Evolutionary conservation across 2,888 invertebrate species (phyloP), one percentile per base, ranked within the genome.

Genomic region (Synergus laeviventris): DNA sequence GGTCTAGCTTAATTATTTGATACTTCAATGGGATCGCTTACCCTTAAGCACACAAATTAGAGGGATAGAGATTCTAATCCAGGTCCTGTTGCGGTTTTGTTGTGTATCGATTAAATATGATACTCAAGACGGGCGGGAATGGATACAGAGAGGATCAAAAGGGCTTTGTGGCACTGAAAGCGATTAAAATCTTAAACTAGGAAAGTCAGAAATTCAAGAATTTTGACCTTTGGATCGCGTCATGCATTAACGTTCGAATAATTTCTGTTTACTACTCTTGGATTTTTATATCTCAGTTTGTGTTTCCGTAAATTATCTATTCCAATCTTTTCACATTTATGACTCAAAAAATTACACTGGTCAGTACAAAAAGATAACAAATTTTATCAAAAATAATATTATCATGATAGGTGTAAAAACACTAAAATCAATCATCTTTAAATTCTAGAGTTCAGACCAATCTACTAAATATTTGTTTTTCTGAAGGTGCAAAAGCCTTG

Each of bases 41-140:
- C 9, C 49, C 16, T 49, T n/a, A n/a, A n/a, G 45, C n/a, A 9
- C 9, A 49, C n/a, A n/a, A 49, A 49, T 49, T 49, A 49, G 8
- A 49, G 49, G 49, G 49, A n/a, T 49, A 49, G 49, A 49, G 49
- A 49, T 49, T n/a, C 49, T 49, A 49, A 49, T 49, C 49, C 49
- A 16, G 49, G 49, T 49, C n/a, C 0, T 49, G 49, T 49, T 49
- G 49, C n/a, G n/a, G 49, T 49, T 49, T 9, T 49, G 49, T 49
- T 49, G 49, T 16, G n/a, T n/a, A 9, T 49, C n/a, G 8, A 49
- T 49, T 49, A 49, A 49, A 49, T 49, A 49, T 14, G 49, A n/a
- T n/a, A 49, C 49, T 8, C 8, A n/a, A 49, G 49, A 49, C 49
- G n/a, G n/a, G n/a, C n/a, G 49, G n/a, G n/a, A 8, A n/a, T 49